Base-by-base conservation (phyloP, 2,888 invertebrate genomes). In the Cheilosia impressa region DNA sequence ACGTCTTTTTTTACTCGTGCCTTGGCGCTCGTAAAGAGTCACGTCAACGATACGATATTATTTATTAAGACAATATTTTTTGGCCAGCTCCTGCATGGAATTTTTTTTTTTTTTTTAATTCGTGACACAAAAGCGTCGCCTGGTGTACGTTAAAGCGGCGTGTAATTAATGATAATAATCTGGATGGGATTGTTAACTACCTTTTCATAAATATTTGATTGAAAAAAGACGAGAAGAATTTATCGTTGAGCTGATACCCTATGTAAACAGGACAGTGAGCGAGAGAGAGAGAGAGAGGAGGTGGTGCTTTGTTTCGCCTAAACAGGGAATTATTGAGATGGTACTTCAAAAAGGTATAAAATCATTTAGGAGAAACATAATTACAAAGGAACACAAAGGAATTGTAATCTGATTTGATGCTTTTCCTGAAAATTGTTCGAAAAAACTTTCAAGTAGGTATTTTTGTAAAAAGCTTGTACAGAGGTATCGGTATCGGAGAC, bases 11-110 rank as follows among this genome's bases (percentile, higher is more conserved):
- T 27, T 73, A 52, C 52, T 52, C 13, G 24, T 60, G 66, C 43
- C 50, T 38, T 38, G 22, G 45, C 22, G 73, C 47, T 80, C 65
- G 72, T 80, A 80, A 80, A 66, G 72, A 66, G 72, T 66, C 78
- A 69, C 69, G 62, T 66, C 72, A 66, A 45, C 79, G 72, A 80
- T 72, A 73, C 50, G 66, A 72, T 60, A 78, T 71, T 78, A 78
- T 78, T 78, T 78, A 78, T 78, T 69, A 71, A 78, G 69, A 71
- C 69, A 55, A 71, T 78, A 78, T 78, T 69, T 50, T 65, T 69
- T 52, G 31, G 52, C 41, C 47, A 58, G 50, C 47, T 34, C 15
- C 31, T 22, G 43, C 38, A n/a, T 62, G 13, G 15, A 27, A 13
- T n/a, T 63, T 53, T 73, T 15, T 47, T 9, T 43, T 47, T 15